phyloP scores from a whole-genome alignment of 2,888 invertebrate genomes.

The Bursaphelenchus okinawaensis region DNA sequence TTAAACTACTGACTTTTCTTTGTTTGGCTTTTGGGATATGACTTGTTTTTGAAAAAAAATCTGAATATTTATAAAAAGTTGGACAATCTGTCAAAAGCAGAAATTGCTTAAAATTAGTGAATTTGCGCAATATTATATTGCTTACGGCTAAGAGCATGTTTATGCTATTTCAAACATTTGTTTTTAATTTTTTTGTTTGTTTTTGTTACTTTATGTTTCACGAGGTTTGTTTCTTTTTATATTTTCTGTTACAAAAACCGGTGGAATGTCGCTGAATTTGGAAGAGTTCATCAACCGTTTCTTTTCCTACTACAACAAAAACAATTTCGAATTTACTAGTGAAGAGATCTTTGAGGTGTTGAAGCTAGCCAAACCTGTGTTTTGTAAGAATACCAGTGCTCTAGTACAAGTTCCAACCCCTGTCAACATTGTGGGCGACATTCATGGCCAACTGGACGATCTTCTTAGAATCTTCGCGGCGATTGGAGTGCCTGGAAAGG shows the following conservation, averaged over 20 bases:
- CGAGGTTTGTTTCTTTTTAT: no score
- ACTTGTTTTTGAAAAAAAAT: no score
- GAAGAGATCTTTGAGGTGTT: constrained; percentile 25
- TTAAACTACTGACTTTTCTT: not conserved
- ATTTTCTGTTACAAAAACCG: no score
- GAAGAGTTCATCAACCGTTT: not conserved
- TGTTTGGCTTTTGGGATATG: no score
- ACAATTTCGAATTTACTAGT: constrained; percentile 15
- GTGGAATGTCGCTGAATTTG: constrained; percentile 8
- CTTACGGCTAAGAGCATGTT: no score
- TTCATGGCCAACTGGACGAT: constrained; percentile 27
- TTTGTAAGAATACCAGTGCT: constrained; percentile 11
- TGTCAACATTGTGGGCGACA: constrained; percentile 29
- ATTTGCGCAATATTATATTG: no score
- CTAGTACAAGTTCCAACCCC: constrained; percentile 19
- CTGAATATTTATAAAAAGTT: no score
- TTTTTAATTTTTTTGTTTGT: no score
- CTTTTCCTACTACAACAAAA: not conserved
- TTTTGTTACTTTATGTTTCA: no score
- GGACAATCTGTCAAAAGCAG: no score
- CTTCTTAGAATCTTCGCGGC: constrained; percentile 25
- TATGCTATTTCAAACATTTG: no score
- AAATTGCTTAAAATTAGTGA: no score
- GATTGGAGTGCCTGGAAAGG: constrained; percentile 18
- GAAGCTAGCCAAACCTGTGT: constrained; percentile 19